These are phyloP conservation scores for Podarcis lilfordi DNA, from an alignment of 2,797 vertebrate species.

Conservation along the genomic window DNA sequence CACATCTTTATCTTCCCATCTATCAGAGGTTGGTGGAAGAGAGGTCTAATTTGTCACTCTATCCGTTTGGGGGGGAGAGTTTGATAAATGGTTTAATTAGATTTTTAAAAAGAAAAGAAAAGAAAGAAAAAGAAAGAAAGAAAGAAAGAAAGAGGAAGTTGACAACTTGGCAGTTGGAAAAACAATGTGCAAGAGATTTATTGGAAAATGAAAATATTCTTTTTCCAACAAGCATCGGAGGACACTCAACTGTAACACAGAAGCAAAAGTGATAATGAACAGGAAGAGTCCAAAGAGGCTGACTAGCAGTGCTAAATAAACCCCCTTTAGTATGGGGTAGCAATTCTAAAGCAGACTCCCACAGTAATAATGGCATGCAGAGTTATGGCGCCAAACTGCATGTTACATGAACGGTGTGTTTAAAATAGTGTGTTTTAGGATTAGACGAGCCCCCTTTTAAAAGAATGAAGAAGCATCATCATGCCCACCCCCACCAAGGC, in stretches of 20 bases:
- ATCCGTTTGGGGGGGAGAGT: slow-evolving; percentile 53
- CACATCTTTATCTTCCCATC: slow-evolving; percentile 72
- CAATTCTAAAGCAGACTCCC: background rate
- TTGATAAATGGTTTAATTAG: slow-evolving; percentile 78
- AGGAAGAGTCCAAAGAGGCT: slow-evolving; percentile 10
- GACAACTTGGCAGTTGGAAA: slow-evolving; percentile 52
- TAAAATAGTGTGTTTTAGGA: background rate
- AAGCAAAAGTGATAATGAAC: slow-evolving; percentile 29
- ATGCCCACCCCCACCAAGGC: background rate
- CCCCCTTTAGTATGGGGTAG: background rate
- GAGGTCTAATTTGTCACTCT: slow-evolving; percentile 71
- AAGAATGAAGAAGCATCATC: background rate
- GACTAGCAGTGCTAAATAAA: background rate
- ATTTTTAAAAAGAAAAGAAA: slow-evolving; percentile 26
- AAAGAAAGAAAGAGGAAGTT: slow-evolving; percentile 43
- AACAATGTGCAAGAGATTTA: slow-evolving; percentile 63
- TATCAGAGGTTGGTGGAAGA: slow-evolving; percentile 63
- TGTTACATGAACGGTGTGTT: background rate
- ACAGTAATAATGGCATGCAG: background rate
- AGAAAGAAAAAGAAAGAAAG: too few species aligned
- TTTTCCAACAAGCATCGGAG: slow-evolving; percentile 51
- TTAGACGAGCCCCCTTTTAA: background rate
- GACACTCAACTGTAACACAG: slow-evolving; percentile 15
- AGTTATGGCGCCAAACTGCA: background rate
- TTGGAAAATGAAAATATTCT: slow-evolving; percentile 71